Evolutionary conservation across 2,888 invertebrate genomes (phyloP).

Genomic region (Epicampocera succincta): DNA sequence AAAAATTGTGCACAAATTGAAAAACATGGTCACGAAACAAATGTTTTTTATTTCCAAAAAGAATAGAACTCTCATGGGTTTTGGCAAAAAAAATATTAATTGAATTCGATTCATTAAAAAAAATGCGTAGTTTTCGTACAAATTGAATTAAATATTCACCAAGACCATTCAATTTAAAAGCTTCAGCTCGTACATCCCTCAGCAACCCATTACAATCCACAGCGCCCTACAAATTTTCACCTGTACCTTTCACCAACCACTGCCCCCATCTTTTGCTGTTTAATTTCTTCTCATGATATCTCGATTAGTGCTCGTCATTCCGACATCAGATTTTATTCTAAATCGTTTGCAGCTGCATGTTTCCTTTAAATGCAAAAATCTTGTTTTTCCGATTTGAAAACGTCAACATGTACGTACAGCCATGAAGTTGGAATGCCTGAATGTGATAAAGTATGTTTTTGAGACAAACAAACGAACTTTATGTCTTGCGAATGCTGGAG

Average conservation of each 20-base stretch:
- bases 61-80: constrained; percentile 34
- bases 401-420: constrained; percentile 24
- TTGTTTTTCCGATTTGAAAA: constrained; percentile 30
- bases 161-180: too few relatives aligned
- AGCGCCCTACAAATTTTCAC: too few relatives aligned
- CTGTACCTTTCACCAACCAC: too few relatives aligned
- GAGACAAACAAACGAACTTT: too few relatives aligned
- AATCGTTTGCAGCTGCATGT: constrained; percentile 18
- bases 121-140: neutral
- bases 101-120: neutral
- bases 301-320: constrained; percentile 8
- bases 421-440: constrained; percentile 1
- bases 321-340: constrained; percentile 1
- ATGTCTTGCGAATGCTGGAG: neutral
- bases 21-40: constrained; percentile 60
- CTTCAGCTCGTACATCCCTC: too few relatives aligned
- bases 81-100: constrained; percentile 13
- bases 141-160: too few relatives aligned
- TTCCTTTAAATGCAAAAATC: constrained; percentile 48
- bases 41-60: constrained; percentile 40
- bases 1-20: constrained; percentile 44
- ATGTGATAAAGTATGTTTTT: constrained; percentile 1
- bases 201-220: too few relatives aligned
- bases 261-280: neutral
- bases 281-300: neutral